These are phyloP conservation scores for Melanostoma mellinum DNA, from an alignment of 2,888 invertebrate species.

Conservation along the genomic window DNA sequence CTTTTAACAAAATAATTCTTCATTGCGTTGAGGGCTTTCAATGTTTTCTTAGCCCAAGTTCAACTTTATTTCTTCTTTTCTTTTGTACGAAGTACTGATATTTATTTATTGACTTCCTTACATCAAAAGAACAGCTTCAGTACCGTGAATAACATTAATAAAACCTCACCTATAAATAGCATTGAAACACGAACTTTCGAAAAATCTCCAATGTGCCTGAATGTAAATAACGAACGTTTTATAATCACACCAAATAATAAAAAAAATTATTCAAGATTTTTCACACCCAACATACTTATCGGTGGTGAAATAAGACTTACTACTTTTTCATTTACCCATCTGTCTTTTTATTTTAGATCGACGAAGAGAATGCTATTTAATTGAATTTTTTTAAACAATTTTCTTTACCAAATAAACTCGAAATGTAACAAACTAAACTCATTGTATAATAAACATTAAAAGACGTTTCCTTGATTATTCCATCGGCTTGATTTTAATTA, in stretches of 20 bases:
- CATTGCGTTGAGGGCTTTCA: too few relatives aligned
- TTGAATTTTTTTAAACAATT: constrained; percentile 16
- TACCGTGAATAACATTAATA: background rate
- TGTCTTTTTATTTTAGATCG: constrained; percentile 54
- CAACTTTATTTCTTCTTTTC: too few relatives aligned
- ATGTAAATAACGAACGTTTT: constrained; percentile 3
- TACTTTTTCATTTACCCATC: background rate
- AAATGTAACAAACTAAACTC: constrained; percentile 1
- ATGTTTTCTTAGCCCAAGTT: too few relatives aligned
- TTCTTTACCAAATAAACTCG: background rate
- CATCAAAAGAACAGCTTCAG: background rate
- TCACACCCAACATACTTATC: too few relatives aligned
- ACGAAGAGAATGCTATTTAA: constrained; percentile 51
- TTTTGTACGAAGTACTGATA: too few relatives aligned
- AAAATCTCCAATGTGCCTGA: constrained; percentile 30
- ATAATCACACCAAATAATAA: background rate
- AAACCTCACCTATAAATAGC: background rate
- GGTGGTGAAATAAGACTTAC: background rate
- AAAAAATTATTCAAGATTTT: background rate
- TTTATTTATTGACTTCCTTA: too few relatives aligned
- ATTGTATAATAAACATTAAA: constrained; percentile 39
- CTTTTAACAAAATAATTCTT: too few relatives aligned
- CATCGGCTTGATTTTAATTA: constrained; percentile 35
- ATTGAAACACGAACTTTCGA: background rate
- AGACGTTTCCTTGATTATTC: constrained; percentile 33